A percentile compares a stretch with the other conserved stretches of the same genome.
phyloP scores from a whole-genome alignment of 2,113 vertebrate species.

The Oncorhynchus nerka region DNA sequence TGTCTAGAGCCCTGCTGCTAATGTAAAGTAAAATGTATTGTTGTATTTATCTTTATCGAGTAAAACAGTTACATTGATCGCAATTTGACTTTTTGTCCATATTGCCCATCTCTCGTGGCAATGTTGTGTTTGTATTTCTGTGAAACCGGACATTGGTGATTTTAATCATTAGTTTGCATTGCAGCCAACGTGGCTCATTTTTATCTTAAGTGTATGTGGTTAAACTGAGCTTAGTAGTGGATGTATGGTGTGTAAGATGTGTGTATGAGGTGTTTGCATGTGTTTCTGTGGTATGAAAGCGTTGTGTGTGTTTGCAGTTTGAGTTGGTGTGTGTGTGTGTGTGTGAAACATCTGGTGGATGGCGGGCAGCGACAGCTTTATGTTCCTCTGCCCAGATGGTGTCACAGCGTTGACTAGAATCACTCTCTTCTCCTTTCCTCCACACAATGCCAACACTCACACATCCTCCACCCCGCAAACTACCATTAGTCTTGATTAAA shows the following conservation, averaged over 20 bases:
- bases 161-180: background rate
- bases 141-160: slow-evolving; percentile 17
- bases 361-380: slow-evolving; percentile 74
- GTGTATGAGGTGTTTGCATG: background rate
- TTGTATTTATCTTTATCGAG: no score
- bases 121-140: slow-evolving; percentile 17
- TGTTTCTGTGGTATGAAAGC: background rate
- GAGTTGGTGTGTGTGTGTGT: background rate
- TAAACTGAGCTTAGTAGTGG: no score
- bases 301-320: background rate
- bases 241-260: background rate
- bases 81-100: no score
- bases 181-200: no score
- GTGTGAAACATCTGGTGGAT: slow-evolving; percentile 13
- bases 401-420: slow-evolving; percentile 76
- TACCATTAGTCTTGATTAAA: slow-evolving; percentile 72
- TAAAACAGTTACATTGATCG: no score
- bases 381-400: slow-evolving; percentile 79
- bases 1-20: no score
- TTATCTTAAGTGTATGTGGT: no score
- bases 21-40: no score
- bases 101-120: no score
- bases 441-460: slow-evolving; percentile 24
- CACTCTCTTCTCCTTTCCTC: slow-evolving; percentile 69
- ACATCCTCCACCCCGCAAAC: background rate